These are phyloP conservation scores for Bufotes viridis DNA, from an alignment of 2,797 vertebrate genomes.

Conservation along the genomic window DNA sequence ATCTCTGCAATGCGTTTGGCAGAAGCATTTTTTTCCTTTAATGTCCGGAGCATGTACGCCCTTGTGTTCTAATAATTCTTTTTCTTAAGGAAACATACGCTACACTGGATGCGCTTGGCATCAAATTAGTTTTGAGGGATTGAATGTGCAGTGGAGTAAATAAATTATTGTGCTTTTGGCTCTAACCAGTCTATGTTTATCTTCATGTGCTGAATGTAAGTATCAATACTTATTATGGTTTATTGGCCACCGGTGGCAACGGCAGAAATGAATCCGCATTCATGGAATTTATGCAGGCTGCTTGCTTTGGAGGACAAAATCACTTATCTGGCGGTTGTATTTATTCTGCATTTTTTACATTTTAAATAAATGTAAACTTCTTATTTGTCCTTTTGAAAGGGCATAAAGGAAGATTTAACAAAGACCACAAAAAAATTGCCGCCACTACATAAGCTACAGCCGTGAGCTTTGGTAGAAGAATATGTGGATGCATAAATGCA, in stretches of 20 bases:
- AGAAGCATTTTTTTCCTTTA: constrained; percentile 55
- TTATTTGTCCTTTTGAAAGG: constrained; percentile 61
- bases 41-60: constrained; percentile 62
- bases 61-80: constrained; percentile 63
- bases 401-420: constrained; percentile 61
- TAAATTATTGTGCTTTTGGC: constrained; percentile 61
- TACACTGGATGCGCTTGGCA: constrained; percentile 53
- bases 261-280: constrained; percentile 54
- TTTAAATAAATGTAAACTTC: constrained; percentile 63
- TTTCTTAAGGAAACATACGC: constrained; percentile 64
- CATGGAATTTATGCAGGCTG: constrained; percentile 42
- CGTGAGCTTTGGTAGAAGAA: constrained; percentile 43
- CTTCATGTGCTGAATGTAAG: constrained; percentile 57
- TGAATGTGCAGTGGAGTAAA: constrained; percentile 59
- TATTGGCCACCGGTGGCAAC: constrained; percentile 56
- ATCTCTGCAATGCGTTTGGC: constrained; percentile 64
- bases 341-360: constrained; percentile 55
- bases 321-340: constrained; percentile 51
- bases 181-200: constrained; percentile 55
- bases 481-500: constrained; percentile 61
- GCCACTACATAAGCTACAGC: constrained; percentile 44
- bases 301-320: constrained; percentile 46
- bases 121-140: constrained; percentile 62
- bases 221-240: constrained; percentile 63
- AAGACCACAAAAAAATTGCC: constrained; percentile 52